Evolutionary conservation across 2,888 invertebrate species (phyloP).

Genomic region (Cheilosia urbana): DNA sequence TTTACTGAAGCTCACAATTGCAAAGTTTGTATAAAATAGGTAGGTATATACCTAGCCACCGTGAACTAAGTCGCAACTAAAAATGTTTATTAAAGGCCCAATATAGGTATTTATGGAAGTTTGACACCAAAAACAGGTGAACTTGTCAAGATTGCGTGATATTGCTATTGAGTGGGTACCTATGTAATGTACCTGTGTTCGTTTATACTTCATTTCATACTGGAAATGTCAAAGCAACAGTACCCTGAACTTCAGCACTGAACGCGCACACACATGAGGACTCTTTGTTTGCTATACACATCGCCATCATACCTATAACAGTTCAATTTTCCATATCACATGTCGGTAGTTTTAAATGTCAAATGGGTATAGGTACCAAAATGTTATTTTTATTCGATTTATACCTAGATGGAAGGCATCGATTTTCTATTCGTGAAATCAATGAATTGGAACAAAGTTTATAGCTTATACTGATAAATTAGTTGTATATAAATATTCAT

Average conservation of each 20-base stretch:
- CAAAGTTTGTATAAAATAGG: no score
- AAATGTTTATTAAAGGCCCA: no score
- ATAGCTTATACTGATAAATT: neutral
- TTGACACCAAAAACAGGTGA: no score
- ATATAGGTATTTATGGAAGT: no score
- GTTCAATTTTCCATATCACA: neutral
- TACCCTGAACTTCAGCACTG: neutral
- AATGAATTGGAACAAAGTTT: neutral
- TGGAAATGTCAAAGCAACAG: neutral
- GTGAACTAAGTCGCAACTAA: no score
- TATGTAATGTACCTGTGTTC: neutral
- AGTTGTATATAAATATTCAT: no score
- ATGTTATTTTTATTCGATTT: neutral
- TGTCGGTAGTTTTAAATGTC: conserved; percentile 1
- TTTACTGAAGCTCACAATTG: no score
- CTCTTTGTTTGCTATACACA: neutral
- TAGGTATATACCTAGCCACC: no score
- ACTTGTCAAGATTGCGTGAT: no score
- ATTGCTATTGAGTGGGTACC: neutral
- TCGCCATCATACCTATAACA: neutral
- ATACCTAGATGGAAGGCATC: neutral
- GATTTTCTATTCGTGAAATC: neutral
- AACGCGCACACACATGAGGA: neutral
- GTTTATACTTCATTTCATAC: no score
- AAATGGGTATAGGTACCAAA: neutral